phyloP scores from a whole-genome alignment of 2,888 invertebrate genomes.

The Amblyjoppa fuscipennis region DNA sequence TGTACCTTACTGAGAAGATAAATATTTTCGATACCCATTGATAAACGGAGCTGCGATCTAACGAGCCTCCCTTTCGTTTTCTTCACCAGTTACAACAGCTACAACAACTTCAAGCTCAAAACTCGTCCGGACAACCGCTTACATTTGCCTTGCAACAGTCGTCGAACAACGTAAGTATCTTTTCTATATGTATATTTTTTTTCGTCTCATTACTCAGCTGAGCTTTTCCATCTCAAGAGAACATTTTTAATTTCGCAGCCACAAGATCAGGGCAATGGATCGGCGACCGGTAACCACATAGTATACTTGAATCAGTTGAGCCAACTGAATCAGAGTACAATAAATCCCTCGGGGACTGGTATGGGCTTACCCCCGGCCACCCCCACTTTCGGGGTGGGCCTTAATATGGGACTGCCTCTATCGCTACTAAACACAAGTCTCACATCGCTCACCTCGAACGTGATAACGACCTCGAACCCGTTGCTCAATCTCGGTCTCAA shows the following conservation, averaged over 20 bases:
- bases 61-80: conserved; percentile 3
- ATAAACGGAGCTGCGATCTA: not conserved
- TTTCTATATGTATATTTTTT: conserved; percentile 26
- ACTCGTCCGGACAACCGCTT: conserved; percentile 82
- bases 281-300: conserved; percentile 84
- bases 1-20: not conserved
- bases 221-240: not conserved
- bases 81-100: conserved; percentile 82
- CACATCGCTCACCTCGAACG: conserved; percentile 84
- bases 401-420: conserved; percentile 85
- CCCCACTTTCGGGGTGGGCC: conserved; percentile 85
- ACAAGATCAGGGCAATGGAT: conserved; percentile 83
- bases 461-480: conserved; percentile 84
- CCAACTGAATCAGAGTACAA: conserved; percentile 84
- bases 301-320: conserved; percentile 84
- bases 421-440: conserved; percentile 83
- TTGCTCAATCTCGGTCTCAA: conserved; percentile 84
- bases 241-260: conserved; percentile 72
- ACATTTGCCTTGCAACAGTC: conserved; percentile 84
- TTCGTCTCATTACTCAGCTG: not conserved
- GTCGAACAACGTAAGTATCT: conserved; percentile 80
- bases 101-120: conserved; percentile 83
- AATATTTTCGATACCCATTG: not conserved
- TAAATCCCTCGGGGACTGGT: conserved; percentile 84
- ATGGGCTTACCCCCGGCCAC: conserved; percentile 85